Conservation (phyloP, 2,113 vertebrate genomes). For the Mesitornis unicolor region DNA sequence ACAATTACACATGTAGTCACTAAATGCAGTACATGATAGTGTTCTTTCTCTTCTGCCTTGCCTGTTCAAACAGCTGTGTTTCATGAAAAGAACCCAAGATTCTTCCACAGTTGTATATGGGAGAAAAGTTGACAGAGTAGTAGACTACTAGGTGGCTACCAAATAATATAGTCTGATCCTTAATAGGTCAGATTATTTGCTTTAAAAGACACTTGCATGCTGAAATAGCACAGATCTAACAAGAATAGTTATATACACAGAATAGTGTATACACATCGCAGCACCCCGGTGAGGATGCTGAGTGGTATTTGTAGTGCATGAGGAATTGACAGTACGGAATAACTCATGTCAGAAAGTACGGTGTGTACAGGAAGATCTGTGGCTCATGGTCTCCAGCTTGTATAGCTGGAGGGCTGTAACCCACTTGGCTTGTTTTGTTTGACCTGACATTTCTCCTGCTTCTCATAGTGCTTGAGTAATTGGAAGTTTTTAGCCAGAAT, state of each 20-base stretch:
- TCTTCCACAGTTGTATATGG: background rate
- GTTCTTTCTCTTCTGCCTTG: background rate
- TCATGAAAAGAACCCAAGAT: background rate
- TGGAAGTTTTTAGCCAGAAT: too few relatives aligned
- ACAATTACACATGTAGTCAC: background rate
- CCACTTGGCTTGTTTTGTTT: background rate
- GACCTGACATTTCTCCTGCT: background rate
- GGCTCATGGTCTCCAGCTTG: background rate
- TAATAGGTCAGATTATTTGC: background rate
- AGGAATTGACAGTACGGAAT: background rate
- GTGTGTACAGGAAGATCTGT: background rate
- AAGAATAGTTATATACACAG: too few relatives aligned
- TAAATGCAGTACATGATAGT: background rate
- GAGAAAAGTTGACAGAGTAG: background rate
- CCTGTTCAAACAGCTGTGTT: background rate
- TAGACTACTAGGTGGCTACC: background rate
- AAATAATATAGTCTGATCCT: background rate
- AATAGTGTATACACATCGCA: background rate
- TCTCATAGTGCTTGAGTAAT: background rate
- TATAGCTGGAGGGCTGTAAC: background rate
- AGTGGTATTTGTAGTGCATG: background rate
- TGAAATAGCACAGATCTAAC: background rate
- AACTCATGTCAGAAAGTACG: background rate
- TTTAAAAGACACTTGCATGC: background rate
- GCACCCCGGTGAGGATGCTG: background rate